Conservation (phyloP, 1,140 invertebrate genomes). For the Chelonus insularis region DNA sequence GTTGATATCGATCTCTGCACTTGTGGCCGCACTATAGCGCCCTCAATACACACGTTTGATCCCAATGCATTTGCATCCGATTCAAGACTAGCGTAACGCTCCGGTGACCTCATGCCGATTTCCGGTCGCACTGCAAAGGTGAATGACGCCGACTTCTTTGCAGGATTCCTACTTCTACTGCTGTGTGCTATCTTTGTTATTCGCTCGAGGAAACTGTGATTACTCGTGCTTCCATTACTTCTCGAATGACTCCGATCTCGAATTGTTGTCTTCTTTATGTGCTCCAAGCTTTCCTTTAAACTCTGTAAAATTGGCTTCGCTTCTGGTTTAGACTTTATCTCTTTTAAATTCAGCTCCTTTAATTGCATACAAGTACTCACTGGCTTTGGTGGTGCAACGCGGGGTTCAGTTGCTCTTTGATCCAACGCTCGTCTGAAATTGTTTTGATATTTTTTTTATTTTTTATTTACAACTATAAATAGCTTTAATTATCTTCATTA, state of each 20-base stretch:
- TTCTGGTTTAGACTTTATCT: conserved; percentile 53
- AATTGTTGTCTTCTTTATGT: conserved; percentile 54
- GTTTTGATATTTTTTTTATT: neutral
- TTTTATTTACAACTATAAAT: neutral
- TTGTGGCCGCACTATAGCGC: conserved; percentile 35
- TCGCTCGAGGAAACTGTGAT: conserved; percentile 46
- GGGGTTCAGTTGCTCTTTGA: conserved; percentile 53
- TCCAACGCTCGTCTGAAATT: conserved; percentile 53
- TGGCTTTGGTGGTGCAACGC: conserved; percentile 52
- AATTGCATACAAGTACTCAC: conserved; percentile 37
- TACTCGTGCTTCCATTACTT: conserved; percentile 33
- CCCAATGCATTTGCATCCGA: conserved; percentile 48
- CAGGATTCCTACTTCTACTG: conserved; percentile 50
- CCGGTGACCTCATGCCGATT: conserved; percentile 53
- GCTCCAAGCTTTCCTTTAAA: conserved; percentile 51
- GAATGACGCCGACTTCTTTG: conserved; percentile 56
- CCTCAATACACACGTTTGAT: conserved; percentile 19
- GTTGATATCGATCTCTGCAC: conserved; percentile 56
- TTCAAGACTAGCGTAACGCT: conserved; percentile 54
- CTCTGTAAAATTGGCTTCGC: conserved; percentile 54
- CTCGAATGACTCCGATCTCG: conserved; percentile 49
- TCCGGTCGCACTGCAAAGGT: conserved; percentile 55
- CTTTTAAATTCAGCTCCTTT: conserved; percentile 52
- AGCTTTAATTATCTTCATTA: neutral
- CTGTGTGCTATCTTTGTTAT: conserved; percentile 55